Percentiles rank a stretch among this genome's conserved stretches.
These are phyloP conservation scores for Pterobdella sp. DNA, from an alignment of 2,888 invertebrate species.

Conservation along the genomic window DNA sequence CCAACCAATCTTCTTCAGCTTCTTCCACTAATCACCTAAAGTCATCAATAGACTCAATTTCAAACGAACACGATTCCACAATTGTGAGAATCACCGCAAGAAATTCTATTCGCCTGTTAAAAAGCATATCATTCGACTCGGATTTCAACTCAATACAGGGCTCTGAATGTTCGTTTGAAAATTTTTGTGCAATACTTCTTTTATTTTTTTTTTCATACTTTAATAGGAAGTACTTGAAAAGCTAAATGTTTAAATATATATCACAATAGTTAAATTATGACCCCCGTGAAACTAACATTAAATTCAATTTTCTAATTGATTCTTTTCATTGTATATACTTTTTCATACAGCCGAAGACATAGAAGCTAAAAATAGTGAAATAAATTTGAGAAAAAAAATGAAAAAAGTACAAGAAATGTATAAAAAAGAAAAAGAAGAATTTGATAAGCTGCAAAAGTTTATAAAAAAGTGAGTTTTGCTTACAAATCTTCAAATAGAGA, in stretches of 20 bases:
- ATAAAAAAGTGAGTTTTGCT: not conserved
- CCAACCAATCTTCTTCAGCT: not conserved
- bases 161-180: not conserved
- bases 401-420: slow-evolving; percentile 72
- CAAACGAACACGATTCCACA: not conserved
- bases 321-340: not conserved
- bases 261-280: no score
- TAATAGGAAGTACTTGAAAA: no score
- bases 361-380: slow-evolving; percentile 53
- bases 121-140: not conserved
- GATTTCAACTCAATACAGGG: not conserved
- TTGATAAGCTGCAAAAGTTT: slow-evolving; percentile 54
- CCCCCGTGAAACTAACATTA: no score
- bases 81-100: not conserved
- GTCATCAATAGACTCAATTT: not conserved
- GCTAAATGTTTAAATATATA: no score
- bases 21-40: not conserved
- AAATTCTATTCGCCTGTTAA: not conserved
- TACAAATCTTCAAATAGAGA: no score
- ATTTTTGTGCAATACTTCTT: no score
- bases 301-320: no score
- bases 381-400: slow-evolving; percentile 71
- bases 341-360: not conserved
- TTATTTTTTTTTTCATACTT: no score
- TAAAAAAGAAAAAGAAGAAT: slow-evolving; percentile 72